Conservation (phyloP, 2,888 invertebrate species). For the Polydrusus tereticollis region DNA sequence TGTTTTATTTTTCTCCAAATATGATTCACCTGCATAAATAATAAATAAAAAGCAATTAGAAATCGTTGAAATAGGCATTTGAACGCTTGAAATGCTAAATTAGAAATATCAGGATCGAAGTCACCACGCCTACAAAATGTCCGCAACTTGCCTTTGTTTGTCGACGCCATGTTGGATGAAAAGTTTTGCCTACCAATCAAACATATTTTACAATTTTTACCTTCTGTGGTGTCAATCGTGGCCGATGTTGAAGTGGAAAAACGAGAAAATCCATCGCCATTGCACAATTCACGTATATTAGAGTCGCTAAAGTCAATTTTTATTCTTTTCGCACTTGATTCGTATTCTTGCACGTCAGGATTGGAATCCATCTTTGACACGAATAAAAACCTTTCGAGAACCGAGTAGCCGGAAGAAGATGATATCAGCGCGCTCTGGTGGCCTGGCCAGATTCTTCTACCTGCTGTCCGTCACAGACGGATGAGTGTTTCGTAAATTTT, state of each 20-base stretch:
- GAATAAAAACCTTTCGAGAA: constrained; percentile 60
- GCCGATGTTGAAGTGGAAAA: constrained; percentile 61
- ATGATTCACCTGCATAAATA: constrained; percentile 37
- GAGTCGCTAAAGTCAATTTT: constrained; percentile 64
- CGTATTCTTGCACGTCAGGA: constrained; percentile 66
- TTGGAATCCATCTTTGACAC: constrained; percentile 68
- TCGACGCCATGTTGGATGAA: constrained; percentile 66
- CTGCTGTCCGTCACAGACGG: constrained; percentile 52
- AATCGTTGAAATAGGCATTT: constrained; percentile 25
- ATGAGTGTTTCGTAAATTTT: constrained; percentile 50
- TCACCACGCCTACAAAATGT: constrained; percentile 68
- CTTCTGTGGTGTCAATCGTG: constrained; percentile 65
- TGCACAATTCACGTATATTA: constrained; percentile 64
- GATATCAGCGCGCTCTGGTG: constrained; percentile 54
- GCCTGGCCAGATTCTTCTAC: constrained; percentile 34
- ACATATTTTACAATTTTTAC: constrained; percentile 67
- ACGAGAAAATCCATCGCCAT: constrained; percentile 62
- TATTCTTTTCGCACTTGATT: constrained; percentile 65
- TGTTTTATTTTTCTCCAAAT: constrained; percentile 42
- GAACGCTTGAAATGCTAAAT: constrained; percentile 46
- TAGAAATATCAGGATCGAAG: constrained; percentile 51
- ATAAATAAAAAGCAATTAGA: constrained; percentile 25
- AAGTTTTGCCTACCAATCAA: constrained; percentile 64
- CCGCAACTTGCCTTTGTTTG: constrained; percentile 62
- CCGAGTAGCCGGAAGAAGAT: constrained; percentile 57